These are phyloP conservation scores for Astur gentilis DNA, from an alignment of 2,113 vertebrate genomes.

Conservation along the genomic window DNA sequence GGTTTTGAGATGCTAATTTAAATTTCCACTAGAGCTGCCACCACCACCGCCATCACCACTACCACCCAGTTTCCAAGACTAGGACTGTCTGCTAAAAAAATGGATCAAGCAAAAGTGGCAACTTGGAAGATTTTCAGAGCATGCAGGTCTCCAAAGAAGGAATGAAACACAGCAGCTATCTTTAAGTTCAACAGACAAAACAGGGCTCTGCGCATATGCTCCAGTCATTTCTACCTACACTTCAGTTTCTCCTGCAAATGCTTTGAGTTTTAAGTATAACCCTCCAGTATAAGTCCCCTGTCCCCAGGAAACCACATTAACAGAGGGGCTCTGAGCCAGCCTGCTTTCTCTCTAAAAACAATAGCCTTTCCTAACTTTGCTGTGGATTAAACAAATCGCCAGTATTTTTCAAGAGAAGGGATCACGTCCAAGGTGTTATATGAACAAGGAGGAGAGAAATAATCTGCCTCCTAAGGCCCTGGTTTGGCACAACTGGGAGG, in stretches of 20 bases:
- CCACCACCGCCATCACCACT: not conserved
- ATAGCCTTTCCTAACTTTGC: not conserved
- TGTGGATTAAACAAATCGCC: not conserved
- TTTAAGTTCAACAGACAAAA: constrained; percentile 33
- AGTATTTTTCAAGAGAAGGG: not conserved
- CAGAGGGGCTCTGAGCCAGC: not conserved
- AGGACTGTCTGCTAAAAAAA: not conserved
- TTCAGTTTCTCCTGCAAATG: not conserved
- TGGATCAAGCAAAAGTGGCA: not conserved
- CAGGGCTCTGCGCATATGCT: not conserved
- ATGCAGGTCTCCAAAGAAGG: not conserved
- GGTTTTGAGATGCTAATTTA: not conserved
- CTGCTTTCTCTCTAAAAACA: not conserved
- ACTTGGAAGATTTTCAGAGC: not conserved
- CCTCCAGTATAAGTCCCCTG: not conserved
- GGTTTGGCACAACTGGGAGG: not conserved
- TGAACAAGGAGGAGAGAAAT: not conserved
- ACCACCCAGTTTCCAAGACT: not conserved
- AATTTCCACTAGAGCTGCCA: not conserved
- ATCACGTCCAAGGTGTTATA: not conserved
- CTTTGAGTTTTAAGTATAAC: not conserved
- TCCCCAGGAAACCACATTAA: not conserved
- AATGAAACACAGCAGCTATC: not conserved
- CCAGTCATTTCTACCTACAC: constrained; percentile 9
- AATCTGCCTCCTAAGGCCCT: not conserved